Percentiles rank a stretch among this genome's conserved stretches.
Conservation (phyloP, 2,797 vertebrate species). For the Phataginus tetradactyla region DNA sequence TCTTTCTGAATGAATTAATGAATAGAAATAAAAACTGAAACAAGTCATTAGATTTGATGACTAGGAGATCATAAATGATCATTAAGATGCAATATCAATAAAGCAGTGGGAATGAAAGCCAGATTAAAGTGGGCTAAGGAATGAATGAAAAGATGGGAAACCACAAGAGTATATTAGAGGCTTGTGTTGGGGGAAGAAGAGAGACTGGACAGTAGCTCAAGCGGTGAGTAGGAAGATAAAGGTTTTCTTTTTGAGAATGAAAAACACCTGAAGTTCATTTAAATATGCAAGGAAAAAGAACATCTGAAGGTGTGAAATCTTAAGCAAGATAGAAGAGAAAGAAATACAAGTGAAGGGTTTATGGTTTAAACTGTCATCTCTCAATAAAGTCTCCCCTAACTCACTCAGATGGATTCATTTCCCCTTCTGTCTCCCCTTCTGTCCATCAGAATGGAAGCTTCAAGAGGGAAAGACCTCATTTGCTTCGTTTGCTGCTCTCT, state of each 20-base stretch:
- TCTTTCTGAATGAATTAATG: neutral
- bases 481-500: neutral
- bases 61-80: neutral
- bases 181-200: neutral
- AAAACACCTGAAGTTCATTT: neutral
- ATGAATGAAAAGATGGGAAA: neutral
- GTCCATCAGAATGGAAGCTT: neutral
- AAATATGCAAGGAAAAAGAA: slow-evolving; percentile 37
- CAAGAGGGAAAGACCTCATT: neutral
- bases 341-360: neutral
- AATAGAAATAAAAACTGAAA: slow-evolving; percentile 21
- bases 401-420: neutral
- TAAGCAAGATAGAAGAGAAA: neutral
- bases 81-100: neutral
- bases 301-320: neutral
- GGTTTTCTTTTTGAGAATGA: neutral
- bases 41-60: neutral
- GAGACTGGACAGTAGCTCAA: neutral
- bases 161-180: neutral
- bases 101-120: neutral
- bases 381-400: neutral
- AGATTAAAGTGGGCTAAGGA: neutral
- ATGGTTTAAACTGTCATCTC: neutral
- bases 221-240: neutral
- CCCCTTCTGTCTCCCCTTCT: neutral